phyloP scores from a whole-genome alignment of 2,888 invertebrate species.

The Clunio marinus region DNA sequence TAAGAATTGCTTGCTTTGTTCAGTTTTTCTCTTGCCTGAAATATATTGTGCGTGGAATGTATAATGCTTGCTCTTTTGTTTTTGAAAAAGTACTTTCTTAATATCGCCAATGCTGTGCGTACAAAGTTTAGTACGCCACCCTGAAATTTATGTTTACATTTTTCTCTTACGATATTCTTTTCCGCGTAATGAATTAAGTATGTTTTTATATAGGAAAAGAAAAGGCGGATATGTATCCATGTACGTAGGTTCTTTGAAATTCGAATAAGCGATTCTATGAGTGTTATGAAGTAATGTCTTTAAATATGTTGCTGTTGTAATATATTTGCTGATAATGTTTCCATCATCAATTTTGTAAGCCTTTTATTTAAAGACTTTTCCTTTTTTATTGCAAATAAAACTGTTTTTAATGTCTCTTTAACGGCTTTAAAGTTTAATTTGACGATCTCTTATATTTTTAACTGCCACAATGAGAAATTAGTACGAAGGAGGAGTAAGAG shows the following conservation, averaged over 20 bases:
- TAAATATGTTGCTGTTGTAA: too few species aligned
- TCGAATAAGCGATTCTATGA: neutral
- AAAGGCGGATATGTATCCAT: too few species aligned
- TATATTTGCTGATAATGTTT: neutral
- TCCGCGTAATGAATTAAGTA: too few species aligned
- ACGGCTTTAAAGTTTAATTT: conserved; percentile 13
- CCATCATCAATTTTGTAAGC: too few species aligned
- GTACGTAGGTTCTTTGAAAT: too few species aligned
- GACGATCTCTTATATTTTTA: conserved; percentile 7
- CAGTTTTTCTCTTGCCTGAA: neutral
- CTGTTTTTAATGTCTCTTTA: neutral
- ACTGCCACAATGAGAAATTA: neutral
- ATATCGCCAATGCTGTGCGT: too few species aligned
- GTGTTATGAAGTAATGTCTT: neutral
- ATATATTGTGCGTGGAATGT: conserved; percentile 25
- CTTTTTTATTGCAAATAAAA: conserved; percentile 9
- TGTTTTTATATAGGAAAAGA: too few species aligned
- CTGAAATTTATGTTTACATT: neutral
- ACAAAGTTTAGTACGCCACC: too few species aligned
- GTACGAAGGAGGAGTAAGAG: neutral
- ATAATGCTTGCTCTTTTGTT: conserved; percentile 1
- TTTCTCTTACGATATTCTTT: too few species aligned
- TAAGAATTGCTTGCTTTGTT: neutral
- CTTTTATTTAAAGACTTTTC: neutral
- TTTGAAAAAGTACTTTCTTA: too few species aligned